Conservation (phyloP, 1,140 invertebrate species). For the Eumeta japonica region DNA sequence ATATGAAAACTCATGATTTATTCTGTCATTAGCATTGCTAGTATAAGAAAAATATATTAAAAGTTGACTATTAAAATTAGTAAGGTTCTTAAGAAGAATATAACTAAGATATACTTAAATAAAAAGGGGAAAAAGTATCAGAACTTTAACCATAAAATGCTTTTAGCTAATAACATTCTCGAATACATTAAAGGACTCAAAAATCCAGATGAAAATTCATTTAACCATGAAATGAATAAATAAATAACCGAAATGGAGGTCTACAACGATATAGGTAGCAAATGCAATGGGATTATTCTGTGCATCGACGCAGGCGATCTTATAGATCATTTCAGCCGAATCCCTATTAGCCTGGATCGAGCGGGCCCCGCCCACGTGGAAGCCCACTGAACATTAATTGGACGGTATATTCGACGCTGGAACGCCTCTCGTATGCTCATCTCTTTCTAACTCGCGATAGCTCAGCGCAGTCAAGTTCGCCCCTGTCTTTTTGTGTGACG, state of each 20-base stretch:
- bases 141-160: too few relatives aligned
- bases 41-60: too few relatives aligned
- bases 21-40: too few relatives aligned
- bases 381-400: constrained; percentile 55
- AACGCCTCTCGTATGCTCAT: constrained; percentile 33
- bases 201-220: too few relatives aligned
- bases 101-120: too few relatives aligned
- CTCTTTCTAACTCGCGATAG: constrained; percentile 21
- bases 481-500: constrained; percentile 39
- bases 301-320: constrained; percentile 27
- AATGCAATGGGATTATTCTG: too few relatives aligned
- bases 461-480: constrained; percentile 17
- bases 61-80: too few relatives aligned
- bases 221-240: constrained; percentile 8
- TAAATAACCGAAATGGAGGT: constrained; percentile 39
- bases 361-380: constrained; percentile 37
- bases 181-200: too few relatives aligned
- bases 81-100: too few relatives aligned
- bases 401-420: constrained; percentile 33
- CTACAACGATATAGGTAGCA: constrained; percentile 51
- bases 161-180: too few relatives aligned
- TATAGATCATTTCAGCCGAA: constrained; percentile 53
- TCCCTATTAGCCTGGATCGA: constrained; percentile 45
- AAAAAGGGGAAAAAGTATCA: too few relatives aligned
- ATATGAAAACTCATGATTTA: too few relatives aligned